Percentiles rank a stretch among this genome's conserved stretches.
Evolutionary conservation across 2,113 vertebrate species (phyloP).

Genomic region (Gallinago paraguaiae): DNA sequence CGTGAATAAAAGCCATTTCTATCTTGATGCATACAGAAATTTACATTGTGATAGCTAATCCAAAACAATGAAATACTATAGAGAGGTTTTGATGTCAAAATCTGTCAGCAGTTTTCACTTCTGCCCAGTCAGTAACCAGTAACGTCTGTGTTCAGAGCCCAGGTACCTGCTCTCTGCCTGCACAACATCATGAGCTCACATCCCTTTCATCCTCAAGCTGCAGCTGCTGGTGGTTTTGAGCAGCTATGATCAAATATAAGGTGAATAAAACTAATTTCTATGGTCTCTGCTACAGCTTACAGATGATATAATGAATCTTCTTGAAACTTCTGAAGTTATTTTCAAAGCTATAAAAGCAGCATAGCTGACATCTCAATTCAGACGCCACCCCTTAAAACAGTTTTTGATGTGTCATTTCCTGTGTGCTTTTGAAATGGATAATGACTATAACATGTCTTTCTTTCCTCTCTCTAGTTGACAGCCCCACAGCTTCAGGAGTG

Average conservation of each 20-base stretch:
- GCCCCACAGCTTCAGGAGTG: neutral
- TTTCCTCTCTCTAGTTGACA: neutral
- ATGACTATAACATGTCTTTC: neutral
- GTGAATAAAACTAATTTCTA: conserved; percentile 30
- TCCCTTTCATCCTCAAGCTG: neutral
- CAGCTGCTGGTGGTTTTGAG: neutral
- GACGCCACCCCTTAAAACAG: neutral
- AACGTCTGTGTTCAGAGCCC: neutral
- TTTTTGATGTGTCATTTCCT: neutral
- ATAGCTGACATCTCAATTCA: neutral
- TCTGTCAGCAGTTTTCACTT: neutral
- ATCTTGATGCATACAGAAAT: neutral
- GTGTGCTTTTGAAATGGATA: neutral
- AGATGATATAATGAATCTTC: neutral
- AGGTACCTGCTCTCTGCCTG: neutral
- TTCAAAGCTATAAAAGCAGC: neutral
- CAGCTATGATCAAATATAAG: conserved; percentile 8
- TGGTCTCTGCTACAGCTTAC: neutral
- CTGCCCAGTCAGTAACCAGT: neutral
- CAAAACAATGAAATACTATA: neutral
- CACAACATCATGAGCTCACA: neutral
- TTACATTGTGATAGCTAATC: neutral
- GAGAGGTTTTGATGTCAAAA: neutral
- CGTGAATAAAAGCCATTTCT: neutral
- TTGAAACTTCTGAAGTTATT: neutral